Evolutionary conservation across 2,797 vertebrate genomes (phyloP), one percentile per base, ranked within the genome.

Genomic region (Tenualosa ilisha): DNA sequence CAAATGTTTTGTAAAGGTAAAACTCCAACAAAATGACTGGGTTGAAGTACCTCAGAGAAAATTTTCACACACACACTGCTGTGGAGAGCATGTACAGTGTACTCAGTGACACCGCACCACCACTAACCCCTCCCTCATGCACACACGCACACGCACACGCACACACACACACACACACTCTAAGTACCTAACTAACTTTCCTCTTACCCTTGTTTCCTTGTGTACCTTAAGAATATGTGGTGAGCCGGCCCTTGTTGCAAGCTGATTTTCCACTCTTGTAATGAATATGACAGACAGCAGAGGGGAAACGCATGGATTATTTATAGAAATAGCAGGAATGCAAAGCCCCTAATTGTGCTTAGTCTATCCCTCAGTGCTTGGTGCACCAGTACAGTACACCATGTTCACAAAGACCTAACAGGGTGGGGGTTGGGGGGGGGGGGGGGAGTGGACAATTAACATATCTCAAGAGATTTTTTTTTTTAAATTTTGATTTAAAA

Each of bases 271-370:
- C 96, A 96, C 92, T 92, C 92, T 87, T 89, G 93, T 97, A 97
- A 98, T 97, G 97, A 97, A 97, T 96, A 96, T 96, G 95, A 93
- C 97, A 98, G 97, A 96, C 96, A 93, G 75, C 22, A 88, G 94
- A 95, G 95, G 96, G 96, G 97, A 98, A 97, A 96, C 93, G 86
- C 90, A 88, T 91, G 89, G 94, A 93, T 96, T 98, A 99, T 98
- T 98, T 97, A 97, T 97, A 97, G 96, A 96, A 94, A 93, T 86
- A 89, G 92, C 90, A 96, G 96, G 96, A 97, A 97, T 97, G 96
- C 94, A 93, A 93, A 89, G 84, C 89, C 91, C 90, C 93, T 97
- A 97, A 97, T 97, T 97, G 94, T 97, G 96, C 97, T 97, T 96
- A 96, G 96, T 97, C 96, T 97, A 94, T 96, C 94, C 92, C 94